Evolutionary conservation across 1,140 invertebrate species (phyloP), one percentile per base, ranked within the genome.

Genomic region (Diorhabda sublineata): DNA sequence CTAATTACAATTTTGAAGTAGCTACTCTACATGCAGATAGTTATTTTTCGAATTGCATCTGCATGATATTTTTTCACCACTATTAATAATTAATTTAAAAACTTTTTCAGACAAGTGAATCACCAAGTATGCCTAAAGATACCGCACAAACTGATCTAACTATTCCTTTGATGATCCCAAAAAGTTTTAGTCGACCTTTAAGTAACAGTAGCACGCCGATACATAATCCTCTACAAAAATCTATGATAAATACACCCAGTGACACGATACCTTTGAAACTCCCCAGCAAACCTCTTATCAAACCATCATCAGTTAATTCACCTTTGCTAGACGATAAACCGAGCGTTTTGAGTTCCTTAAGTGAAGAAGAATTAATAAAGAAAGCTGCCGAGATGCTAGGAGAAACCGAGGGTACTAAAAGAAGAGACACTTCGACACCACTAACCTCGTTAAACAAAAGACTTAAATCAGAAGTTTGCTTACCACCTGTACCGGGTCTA

Each of bases 321-420:
- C 64, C 26, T 65, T 62, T 63, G 6, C 43, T 26, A 6, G 67
- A 72, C 6, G 73, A 78, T 7, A 76, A 77, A 70, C 66, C 80
- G 61, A 82, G 84, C 66, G 84, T 85, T 3, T 71, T 87, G 2
- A 83, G 85, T 70, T 80, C 81, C 0, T 77, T 86, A 56, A 85
- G 83, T 52, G 85, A 86, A 71, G 78, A 84, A 59, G 85, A 86
- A 73, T 70, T 86, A 42, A 85, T 86, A 42, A 82, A 81, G 67
- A 87, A 87, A 75, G 85, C 85, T 0, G 83, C 83, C 45, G 85
- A 87, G 74, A 84, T 86, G 75, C 72, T 86, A n/a, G 83, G 82
- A 0, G 82, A 84, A 45, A 1, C 73, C 42, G 65, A 67, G 3
- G 7, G 44, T 26, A 45, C 43, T 47, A 71, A 44, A 4, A 66